Conservation (phyloP, 1,140 invertebrate species). For the Cataglyphis hispanica region DNA sequence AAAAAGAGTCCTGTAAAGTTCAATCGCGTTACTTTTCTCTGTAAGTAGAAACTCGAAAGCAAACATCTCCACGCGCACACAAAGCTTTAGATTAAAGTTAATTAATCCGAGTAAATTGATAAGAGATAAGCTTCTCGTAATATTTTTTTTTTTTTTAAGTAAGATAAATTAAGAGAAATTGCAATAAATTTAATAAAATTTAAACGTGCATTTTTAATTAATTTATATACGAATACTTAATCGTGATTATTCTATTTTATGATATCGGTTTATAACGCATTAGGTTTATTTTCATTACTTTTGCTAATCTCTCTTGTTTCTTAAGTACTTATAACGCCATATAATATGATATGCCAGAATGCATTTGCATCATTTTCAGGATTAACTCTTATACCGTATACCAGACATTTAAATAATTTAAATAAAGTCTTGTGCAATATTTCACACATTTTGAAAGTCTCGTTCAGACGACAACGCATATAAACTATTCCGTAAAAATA, state of each 20-base stretch:
- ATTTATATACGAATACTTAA: neutral
- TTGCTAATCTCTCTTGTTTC: neutral
- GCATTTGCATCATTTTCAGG: neutral
- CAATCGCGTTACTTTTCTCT: neutral
- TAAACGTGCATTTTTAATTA: neutral
- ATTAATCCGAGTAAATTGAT: neutral
- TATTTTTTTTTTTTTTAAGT: neutral
- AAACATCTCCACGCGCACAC: neutral
- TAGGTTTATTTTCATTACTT: neutral
- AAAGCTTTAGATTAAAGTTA: neutral
- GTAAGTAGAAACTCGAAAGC: neutral
- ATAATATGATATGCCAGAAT: neutral
- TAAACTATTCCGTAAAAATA: neutral
- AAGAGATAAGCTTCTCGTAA: neutral
- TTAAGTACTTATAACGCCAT: neutral
- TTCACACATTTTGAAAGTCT: neutral
- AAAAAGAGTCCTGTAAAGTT: neutral
- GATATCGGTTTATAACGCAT: neutral
- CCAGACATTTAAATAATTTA: neutral
- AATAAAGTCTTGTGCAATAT: neutral
- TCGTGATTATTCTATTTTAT: neutral
- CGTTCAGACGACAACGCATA: neutral
- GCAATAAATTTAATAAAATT: constrained; percentile 19
- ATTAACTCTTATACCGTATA: neutral
- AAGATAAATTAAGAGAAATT: constrained; percentile 5